Percentiles rank a stretch among this genome's conserved stretches.
Conservation (phyloP, 2,888 invertebrate species). For the Desoria tigrina region DNA sequence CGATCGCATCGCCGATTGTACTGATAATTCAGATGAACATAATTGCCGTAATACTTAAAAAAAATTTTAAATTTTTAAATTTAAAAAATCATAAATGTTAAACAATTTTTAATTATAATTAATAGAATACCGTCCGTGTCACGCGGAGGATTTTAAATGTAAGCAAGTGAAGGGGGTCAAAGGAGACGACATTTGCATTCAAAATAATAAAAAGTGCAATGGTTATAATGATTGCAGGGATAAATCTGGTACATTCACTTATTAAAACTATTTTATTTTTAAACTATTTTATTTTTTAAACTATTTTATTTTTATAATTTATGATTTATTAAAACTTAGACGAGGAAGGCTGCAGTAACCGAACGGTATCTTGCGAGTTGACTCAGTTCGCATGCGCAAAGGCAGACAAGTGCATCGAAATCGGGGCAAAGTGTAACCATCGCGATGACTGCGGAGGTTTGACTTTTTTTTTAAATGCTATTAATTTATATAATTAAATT, state of each 20-base stretch:
- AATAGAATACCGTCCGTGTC: slow-evolving; percentile 84
- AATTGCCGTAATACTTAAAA: neutral
- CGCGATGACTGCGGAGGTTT: slow-evolving; percentile 79
- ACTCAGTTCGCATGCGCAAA: slow-evolving; percentile 84
- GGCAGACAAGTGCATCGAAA: slow-evolving; percentile 78
- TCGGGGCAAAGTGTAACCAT: slow-evolving; percentile 77
- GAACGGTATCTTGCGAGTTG: slow-evolving; percentile 59
- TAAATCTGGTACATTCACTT: slow-evolving; percentile 68
- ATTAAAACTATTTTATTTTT: neutral
- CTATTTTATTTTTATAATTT: neutral
- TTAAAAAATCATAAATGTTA: slow-evolving; percentile 8
- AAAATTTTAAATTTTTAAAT: neutral
- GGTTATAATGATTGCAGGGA: slow-evolving; percentile 87
- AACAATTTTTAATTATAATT: slow-evolving; percentile 52
- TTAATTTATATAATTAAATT: neutral
- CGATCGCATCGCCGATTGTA: slow-evolving; percentile 82
- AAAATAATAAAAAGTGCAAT: slow-evolving; percentile 85
- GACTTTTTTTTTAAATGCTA: slow-evolving; percentile 1
- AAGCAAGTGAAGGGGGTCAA: slow-evolving; percentile 17
- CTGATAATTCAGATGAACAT: slow-evolving; percentile 89
- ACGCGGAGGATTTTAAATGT: slow-evolving; percentile 83
- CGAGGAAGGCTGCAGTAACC: slow-evolving; percentile 26
- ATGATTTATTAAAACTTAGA: slow-evolving; percentile 15
- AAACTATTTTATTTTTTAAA: too few species aligned
- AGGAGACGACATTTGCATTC: slow-evolving; percentile 70